phyloP scores from a whole-genome alignment of 2,888 invertebrate species.

The Lasioglossum villosulum region DNA sequence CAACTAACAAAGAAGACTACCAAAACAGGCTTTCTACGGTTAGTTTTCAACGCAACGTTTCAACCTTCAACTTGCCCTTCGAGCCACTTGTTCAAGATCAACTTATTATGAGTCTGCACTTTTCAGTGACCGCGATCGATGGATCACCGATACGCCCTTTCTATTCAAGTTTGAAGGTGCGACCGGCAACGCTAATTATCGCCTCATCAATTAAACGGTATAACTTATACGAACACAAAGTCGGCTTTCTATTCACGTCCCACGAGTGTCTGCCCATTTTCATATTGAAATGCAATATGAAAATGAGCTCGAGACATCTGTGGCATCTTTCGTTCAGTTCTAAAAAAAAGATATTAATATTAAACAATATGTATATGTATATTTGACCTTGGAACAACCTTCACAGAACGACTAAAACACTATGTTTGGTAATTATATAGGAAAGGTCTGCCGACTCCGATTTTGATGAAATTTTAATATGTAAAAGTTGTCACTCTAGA shows the following conservation, averaged over 20 bases:
- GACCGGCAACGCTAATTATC: background rate
- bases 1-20: too few species aligned
- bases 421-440: too few species aligned
- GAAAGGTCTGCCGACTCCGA: too few species aligned
- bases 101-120: background rate
- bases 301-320: background rate
- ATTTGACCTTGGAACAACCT: background rate
- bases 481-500: too few species aligned
- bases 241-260: background rate
- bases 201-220: background rate
- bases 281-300: background rate
- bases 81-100: background rate
- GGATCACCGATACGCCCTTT: background rate
- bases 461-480: too few species aligned
- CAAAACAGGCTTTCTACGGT: background rate
- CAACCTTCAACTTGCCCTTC: background rate
- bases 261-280: background rate
- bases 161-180: background rate
- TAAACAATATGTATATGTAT: background rate
- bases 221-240: background rate
- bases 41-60: background rate
- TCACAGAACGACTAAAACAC: background rate
- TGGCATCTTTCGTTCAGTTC: background rate
- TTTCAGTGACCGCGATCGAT: background rate
- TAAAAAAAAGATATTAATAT: background rate